Evolutionary conservation across 2,113 vertebrate species (phyloP).

Genomic region (Abramis brama): DNA sequence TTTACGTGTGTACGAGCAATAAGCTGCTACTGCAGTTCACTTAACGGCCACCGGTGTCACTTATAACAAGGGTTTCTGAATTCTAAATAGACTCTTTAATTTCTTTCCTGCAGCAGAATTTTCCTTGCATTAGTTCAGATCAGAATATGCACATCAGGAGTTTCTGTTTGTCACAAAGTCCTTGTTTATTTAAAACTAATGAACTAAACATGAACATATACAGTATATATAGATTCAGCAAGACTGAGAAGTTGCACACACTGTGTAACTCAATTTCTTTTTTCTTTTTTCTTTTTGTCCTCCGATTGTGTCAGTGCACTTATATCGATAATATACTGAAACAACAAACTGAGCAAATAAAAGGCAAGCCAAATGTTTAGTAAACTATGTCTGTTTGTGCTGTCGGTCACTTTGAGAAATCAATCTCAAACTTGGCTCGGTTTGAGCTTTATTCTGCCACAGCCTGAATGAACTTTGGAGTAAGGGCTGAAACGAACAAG

Average conservation of each 20-base stretch:
- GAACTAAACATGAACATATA: too few species aligned
- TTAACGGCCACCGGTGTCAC: too few species aligned
- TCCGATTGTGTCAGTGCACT: too few species aligned
- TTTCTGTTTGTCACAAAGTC: neutral
- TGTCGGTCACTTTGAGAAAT: neutral
- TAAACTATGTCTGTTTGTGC: neutral
- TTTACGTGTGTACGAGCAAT: too few species aligned
- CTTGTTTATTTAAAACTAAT: neutral
- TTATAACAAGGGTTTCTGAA: too few species aligned
- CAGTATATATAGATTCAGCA: neutral
- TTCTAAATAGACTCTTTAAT: too few species aligned
- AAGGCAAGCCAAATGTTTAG: too few species aligned
- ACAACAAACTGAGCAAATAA: too few species aligned
- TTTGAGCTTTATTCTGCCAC: neutral
- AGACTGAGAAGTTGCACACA: neutral
- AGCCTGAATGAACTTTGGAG: constrained; percentile 76
- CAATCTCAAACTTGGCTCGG: neutral
- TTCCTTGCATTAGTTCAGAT: neutral
- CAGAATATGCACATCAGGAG: neutral
- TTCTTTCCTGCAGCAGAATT: neutral
- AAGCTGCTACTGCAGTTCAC: too few species aligned
- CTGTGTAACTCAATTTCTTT: too few species aligned
- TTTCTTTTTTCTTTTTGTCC: too few species aligned
- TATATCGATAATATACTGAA: too few species aligned
- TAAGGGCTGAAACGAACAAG: constrained; percentile 46